These are phyloP conservation scores for Corythaixoides concolor DNA, from an alignment of 2,113 vertebrate species.

Conservation along the genomic window DNA sequence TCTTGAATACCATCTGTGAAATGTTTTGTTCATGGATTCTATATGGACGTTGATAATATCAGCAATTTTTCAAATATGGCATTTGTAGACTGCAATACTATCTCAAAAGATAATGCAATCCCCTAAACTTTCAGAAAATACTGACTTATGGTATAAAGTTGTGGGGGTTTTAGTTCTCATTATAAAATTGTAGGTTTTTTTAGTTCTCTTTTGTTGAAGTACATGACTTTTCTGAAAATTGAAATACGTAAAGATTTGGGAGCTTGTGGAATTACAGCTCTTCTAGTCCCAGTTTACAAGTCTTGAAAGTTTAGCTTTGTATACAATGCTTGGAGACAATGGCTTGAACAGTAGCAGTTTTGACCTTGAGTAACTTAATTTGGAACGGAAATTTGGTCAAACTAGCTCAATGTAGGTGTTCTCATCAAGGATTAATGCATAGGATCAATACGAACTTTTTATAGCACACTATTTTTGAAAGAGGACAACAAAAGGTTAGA, in stretches of 20 bases:
- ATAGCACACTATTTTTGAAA: constrained; percentile 37
- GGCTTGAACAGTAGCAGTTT: neutral
- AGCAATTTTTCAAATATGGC: neutral
- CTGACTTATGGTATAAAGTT: neutral
- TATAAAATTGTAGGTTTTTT: neutral
- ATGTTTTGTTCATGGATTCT: neutral
- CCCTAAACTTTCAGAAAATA: neutral
- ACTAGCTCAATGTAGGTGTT: neutral
- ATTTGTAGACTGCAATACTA: neutral
- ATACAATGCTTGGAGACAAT: neutral
- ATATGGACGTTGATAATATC: neutral
- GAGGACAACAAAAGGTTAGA: constrained; percentile 55
- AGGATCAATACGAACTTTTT: constrained; percentile 53
- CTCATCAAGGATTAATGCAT: constrained; percentile 47
- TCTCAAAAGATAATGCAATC: neutral
- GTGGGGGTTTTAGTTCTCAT: neutral
- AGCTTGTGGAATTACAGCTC: neutral
- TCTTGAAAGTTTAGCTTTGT: neutral
- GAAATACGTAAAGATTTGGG: neutral
- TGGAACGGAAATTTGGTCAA: constrained; percentile 45
- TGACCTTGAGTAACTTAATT: constrained; percentile 58
- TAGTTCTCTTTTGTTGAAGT: neutral
- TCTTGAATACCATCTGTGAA: neutral
- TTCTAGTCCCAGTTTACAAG: neutral
- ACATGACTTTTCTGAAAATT: neutral